Evolutionary conservation across 2,888 invertebrate genomes (phyloP), one percentile per base, ranked within the genome.

Genomic region (Choristoneura rosaceana): DNA sequence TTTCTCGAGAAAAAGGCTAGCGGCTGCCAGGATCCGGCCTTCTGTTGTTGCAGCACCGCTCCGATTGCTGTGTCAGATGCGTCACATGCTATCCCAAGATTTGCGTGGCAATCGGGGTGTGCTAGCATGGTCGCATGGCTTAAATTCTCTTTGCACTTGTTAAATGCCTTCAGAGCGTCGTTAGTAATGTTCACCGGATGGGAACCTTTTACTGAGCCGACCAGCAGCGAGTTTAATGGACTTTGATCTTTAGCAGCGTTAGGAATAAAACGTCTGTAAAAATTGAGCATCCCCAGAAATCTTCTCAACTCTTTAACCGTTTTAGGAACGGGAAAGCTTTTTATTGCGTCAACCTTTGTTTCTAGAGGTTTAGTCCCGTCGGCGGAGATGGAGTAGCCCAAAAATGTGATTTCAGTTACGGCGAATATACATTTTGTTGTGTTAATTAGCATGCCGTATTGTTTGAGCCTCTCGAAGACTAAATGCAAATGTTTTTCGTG

Each of bases 21-120:
- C 9, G 69, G 69, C 25, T 69, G 38, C 69, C 69, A 69, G 9
- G 17, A 45, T n/a, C n/a, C n/a, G 9, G 17, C 8, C 1, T 50
- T 34, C 4, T 34, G 34, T 45, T 65, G 52, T 15, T 65, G 64
- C 15, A 65, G 12, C 4, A 12, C 43, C 14, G 62, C 84, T 4
- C 87, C 88, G 12, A 87, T 78, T 4, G 86, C 80, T 4, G 58
- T 71, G 61, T 86, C 82, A 3, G 87, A 88, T 4, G 87, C 88
- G 71, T 87, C 85, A 77, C 76, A 5, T 79, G 73, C 34, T 5
- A 87, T 8, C 9, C 79, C 74, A 5, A 86, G 60, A 38, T 71
- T 59, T 2, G 82, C 79, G 43, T 78, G 62, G 4, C 67, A 41
- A 9, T 75, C 70, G 2, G 84, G 85, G 62, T 84, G 81, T 1